Conservation (phyloP, 1,140 invertebrate species). For the Stegodyphus mimosarum region DNA sequence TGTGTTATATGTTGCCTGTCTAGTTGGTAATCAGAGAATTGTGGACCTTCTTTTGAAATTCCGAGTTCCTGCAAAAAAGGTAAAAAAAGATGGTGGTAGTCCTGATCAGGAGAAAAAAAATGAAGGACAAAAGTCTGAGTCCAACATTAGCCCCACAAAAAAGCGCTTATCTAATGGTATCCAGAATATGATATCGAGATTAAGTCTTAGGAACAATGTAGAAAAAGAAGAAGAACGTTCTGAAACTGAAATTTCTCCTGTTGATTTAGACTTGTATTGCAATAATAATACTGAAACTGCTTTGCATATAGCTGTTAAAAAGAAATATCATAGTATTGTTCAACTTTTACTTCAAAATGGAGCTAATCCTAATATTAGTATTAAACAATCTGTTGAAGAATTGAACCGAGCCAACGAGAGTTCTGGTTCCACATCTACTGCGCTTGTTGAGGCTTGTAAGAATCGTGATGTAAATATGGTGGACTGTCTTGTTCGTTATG, state of each 20-base stretch:
- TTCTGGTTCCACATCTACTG: slow-evolving; percentile 70
- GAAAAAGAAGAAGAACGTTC: slow-evolving; percentile 45
- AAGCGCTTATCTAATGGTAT: slow-evolving; percentile 85
- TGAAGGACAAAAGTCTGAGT: slow-evolving; percentile 2
- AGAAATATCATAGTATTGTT: slow-evolving; percentile 80
- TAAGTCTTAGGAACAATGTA: slow-evolving; percentile 72
- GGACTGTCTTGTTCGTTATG: slow-evolving; percentile 83
- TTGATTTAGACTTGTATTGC: slow-evolving; percentile 81
- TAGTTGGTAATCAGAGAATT: slow-evolving; percentile 83
- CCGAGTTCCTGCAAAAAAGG: slow-evolving; percentile 73
- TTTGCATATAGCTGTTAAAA: slow-evolving; percentile 81
- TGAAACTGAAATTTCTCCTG: slow-evolving; percentile 74
- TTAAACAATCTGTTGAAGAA: slow-evolving; percentile 49
- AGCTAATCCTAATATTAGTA: slow-evolving; percentile 70
- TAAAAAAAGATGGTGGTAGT: slow-evolving; percentile 37
- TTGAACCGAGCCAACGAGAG: slow-evolving; percentile 51
- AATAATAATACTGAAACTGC: slow-evolving; percentile 81
- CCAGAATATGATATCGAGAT: slow-evolving; percentile 84
- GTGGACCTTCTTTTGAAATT: slow-evolving; percentile 83
- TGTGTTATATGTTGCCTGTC: slow-evolving; percentile 87
- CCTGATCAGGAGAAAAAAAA: slow-evolving; percentile 35
- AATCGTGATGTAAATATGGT: slow-evolving; percentile 76
- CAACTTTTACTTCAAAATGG: slow-evolving; percentile 78
- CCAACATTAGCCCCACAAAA: slow-evolving; percentile 51
- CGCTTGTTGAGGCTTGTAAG: slow-evolving; percentile 80